Evolutionary conservation across 2,113 vertebrate genomes (phyloP), one percentile per base, ranked within the genome.

Genomic region (Cyphomyrus plagiostoma): DNA sequence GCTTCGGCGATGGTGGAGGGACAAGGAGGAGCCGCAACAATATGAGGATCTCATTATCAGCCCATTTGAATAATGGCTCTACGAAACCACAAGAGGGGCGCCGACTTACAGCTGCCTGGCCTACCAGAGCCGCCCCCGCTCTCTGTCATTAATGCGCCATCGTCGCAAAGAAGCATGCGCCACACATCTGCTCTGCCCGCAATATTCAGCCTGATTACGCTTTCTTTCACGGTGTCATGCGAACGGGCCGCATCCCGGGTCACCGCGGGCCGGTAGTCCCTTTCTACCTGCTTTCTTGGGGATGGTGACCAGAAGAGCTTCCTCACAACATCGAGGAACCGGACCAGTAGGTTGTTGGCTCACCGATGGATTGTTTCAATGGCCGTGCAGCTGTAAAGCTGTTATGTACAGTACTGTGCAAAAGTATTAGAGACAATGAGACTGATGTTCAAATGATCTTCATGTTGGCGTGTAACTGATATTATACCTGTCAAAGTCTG

Each of bases 51-150:
- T 89, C 77, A 83, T 89, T 84, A 89, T 83, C 88, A 58, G 53
- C 26, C 74, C 50, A 89, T 89, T 84, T 56, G 77, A 89, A 89
- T 84, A 89, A 89, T 89, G 88, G 88, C 74, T 89, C 50, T 80
- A 49, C 48, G 19, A 82, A 89, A 53, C 88, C 70, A 39, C 70
- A 84, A 83, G 74, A 45, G 49, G 88, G 88, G 88, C 74, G 77
- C 53, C 53, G 52, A 84, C 77, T 83, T 89, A 83, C 39, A 50
- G 50, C 88, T 84, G 49, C 21, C 74, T n/a, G 62, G 62, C 35
- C 74, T 39, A 7, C 13, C 74, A 17, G 49, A 35, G 50, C 50
- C 39, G 53, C 88, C 49, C 70, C 23, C 66, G 48, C 58, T 88
- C 66, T 49, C 46, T 80, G 46, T 70, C 46, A 89, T 82, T 89